Evolutionary conservation across 1,140 invertebrate species (phyloP), one percentile per base, ranked within the genome.

Genomic region (Sweltsa coloradensis): DNA sequence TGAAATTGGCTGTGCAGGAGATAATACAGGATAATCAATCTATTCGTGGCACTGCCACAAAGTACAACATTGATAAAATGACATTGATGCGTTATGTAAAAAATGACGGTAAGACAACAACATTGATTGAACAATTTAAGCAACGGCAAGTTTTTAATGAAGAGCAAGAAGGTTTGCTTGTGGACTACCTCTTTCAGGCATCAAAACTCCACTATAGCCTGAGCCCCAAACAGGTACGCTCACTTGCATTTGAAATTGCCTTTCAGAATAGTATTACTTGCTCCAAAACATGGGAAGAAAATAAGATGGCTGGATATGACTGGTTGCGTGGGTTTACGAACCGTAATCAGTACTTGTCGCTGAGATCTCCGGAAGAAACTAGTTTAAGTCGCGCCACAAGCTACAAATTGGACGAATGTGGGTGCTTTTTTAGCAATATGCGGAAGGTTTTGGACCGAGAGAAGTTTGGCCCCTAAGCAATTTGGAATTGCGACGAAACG

Each of bases 401-500:
- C 6, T 48, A 47, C 41, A 51, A 51, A 51, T 22, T 41, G 41
- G 27, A 27, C 24, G 18, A 47, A 34, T n/a, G 43, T 40, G 36
- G 7, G 16, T 14, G 37, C 11, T 14, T 47, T 25, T 51, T 40
- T 34, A 18, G 11, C 27, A 41, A 34, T 34, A 26, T 22, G 11
- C 37, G 11, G 3, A n/a, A 23, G 29, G 7, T 48, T 27, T 40
- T 48, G 9, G 31, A 41, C 3, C 36, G 22, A 24, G n/a, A 19
- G 14, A 5, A 22, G 47, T 47, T 48, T 48, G 24, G 11, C 11
- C 4, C 49, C 9, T 3, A 36, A 2, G 22, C 11, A 16, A 47
- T 44, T 51, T 66, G 60, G 47, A 65, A 50, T 44, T 53, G 54
- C 14, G 48, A 52, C 47, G 64, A 71, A 53, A 69, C 60, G 5